Evolutionary conservation across 2,113 vertebrate genomes (phyloP).

Genomic region (Pluvianellus socialis): DNA sequence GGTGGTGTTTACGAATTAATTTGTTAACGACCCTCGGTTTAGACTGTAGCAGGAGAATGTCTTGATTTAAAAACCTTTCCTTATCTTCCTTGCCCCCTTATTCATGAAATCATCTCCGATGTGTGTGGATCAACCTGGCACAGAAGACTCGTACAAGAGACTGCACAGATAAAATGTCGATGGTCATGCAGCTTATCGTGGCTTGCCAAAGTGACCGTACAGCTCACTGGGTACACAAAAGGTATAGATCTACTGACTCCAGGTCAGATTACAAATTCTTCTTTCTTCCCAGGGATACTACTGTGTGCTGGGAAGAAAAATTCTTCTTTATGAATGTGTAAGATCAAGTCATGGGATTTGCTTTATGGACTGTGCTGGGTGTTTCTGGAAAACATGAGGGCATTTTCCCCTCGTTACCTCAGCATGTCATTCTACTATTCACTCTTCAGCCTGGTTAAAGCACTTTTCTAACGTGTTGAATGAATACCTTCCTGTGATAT

Average conservation of each 20-base stretch:
- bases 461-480: background rate
- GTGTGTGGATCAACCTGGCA: background rate
- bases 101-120: background rate
- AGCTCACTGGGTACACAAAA: background rate
- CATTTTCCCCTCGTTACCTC: background rate
- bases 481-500: background rate
- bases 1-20: background rate
- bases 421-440: background rate
- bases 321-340: background rate
- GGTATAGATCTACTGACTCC: background rate
- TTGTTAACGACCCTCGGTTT: background rate
- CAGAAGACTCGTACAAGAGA: background rate
- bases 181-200: background rate
- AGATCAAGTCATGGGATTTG: background rate
- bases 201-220: accelerated
- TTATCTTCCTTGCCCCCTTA: background rate
- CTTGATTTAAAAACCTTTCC: background rate
- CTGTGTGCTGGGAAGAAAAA: background rate
- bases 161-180: background rate
- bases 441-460: background rate
- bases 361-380: background rate
- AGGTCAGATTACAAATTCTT: background rate
- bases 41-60: background rate
- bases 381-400: background rate
- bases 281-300: background rate